Base-by-base conservation (phyloP, 2,888 invertebrate genomes). In the Trachelus tabidus region DNA sequence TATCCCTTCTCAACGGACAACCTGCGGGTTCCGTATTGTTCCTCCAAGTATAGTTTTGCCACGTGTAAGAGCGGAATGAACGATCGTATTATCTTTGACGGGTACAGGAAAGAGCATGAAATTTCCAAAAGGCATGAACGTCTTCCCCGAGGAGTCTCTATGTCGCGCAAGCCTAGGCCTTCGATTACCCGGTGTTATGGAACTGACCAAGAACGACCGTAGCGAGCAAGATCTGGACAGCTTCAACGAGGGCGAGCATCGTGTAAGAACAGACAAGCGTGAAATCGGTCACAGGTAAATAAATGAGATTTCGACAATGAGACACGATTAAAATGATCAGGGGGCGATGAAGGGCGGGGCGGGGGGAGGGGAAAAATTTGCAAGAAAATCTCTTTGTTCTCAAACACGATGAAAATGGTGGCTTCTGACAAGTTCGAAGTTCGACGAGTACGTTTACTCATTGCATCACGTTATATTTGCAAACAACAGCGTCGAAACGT, bases 261-360 rank as follows among this genome's bases (percentile, higher is more conserved):
- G 75, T n/a, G 84, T 85, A 75, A 86, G 87, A 78, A 86, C 87
- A 35, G 89, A 91, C 83, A 90, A 90, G 73, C 88, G 91, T 33
- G 91, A 91, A 84, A 83, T 91, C 56, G 86, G 89, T 76, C 91
- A 91, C 89, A 91, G 91, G 91, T 91, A 90, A 85, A 80, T 34
- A 56, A 69, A 77, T n/a, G 34, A 35, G 9, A 75, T 69, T 71
- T 71, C 12, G 71, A 23, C 9, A 56, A 23, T 9, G 23, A 56
- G 9, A 6, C 2, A 23, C 9, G 56, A 56, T 56, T 56, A 0
- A 23, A 56, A 56, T 9, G 23, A 23, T 23, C 2, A 9, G 1
- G 56, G 23, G 23, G 1, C 9, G 6, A 0, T 3, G 1, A 11
- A 11, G 2, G 35, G 35, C 12, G 12, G 35, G 35, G 3, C 0